A percentile compares a stretch with the other conserved stretches of the same genome.
Conservation (phyloP, 2,113 vertebrate genomes). For the Strix uralensis region DNA sequence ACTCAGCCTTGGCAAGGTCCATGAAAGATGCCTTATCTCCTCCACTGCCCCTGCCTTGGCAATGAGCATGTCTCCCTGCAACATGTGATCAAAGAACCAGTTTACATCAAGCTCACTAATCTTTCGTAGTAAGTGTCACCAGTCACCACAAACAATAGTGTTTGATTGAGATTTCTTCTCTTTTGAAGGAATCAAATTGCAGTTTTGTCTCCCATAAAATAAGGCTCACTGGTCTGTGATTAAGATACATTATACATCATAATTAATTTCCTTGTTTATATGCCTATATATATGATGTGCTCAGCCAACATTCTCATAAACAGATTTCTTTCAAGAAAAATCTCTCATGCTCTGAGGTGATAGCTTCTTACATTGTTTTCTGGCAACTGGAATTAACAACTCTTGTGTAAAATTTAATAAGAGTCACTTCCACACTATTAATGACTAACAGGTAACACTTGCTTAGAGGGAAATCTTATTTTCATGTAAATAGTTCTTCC, state of each 20-base stretch:
- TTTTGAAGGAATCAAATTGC: slow-evolving; percentile 54
- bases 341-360: not conserved
- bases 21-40: not conserved
- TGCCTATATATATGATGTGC: slow-evolving; percentile 31
- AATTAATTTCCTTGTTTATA: slow-evolving; percentile 20
- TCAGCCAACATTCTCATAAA: slow-evolving; percentile 19
- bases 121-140: slow-evolving; percentile 23
- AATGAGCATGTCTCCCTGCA: not conserved
- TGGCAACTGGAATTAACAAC: not conserved
- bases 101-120: not conserved
- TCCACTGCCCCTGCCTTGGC: not conserved
- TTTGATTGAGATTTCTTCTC: slow-evolving; percentile 58
- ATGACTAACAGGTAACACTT: not conserved
- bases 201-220: slow-evolving; percentile 38
- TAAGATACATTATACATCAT: slow-evolving; percentile 15
- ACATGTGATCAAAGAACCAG: not conserved
- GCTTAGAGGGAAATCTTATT: not conserved
- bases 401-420: not conserved
- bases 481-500: not conserved
- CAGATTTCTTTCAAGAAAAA: slow-evolving; percentile 31
- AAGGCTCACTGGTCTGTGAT: slow-evolving; percentile 22
- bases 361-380: not conserved
- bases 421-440: not conserved
- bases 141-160: slow-evolving; percentile 46
- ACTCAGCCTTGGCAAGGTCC: not conserved